Evolutionary conservation across 1,140 invertebrate genomes (phyloP).

Genomic region (Apis dorsata): DNA sequence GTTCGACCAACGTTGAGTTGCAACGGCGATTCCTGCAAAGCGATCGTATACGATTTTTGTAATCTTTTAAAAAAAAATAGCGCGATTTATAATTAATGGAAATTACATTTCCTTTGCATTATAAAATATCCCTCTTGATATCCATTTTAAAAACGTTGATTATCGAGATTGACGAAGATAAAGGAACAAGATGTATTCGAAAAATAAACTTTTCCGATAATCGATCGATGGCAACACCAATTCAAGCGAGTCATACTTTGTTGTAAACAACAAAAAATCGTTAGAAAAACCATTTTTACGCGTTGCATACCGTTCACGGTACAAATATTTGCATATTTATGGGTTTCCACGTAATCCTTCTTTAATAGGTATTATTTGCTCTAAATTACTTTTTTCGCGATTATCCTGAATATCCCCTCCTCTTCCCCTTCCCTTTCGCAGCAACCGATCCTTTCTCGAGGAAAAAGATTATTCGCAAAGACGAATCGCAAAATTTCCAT

Average conservation of each 20-base stretch:
- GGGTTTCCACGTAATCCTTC: not conserved
- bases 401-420: not conserved
- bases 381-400: not conserved
- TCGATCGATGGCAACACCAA: not conserved
- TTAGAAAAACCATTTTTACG: not conserved
- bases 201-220: not conserved
- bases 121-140: not conserved
- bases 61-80: no score
- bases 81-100: no score
- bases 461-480: no score
- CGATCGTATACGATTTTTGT: not conserved
- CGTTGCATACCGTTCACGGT: not conserved
- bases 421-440: no score
- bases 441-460: no score
- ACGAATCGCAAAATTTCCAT: no score
- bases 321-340: not conserved
- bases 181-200: not conserved
- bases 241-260: not conserved
- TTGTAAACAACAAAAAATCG: not conserved
- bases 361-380: not conserved
- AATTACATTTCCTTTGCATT: not conserved
- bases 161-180: not conserved
- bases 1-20: not conserved
- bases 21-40: no score
- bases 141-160: not conserved